These are phyloP conservation scores for Macrotus californicus DNA, from an alignment of 2,113 vertebrate genomes.

Conservation along the genomic window DNA sequence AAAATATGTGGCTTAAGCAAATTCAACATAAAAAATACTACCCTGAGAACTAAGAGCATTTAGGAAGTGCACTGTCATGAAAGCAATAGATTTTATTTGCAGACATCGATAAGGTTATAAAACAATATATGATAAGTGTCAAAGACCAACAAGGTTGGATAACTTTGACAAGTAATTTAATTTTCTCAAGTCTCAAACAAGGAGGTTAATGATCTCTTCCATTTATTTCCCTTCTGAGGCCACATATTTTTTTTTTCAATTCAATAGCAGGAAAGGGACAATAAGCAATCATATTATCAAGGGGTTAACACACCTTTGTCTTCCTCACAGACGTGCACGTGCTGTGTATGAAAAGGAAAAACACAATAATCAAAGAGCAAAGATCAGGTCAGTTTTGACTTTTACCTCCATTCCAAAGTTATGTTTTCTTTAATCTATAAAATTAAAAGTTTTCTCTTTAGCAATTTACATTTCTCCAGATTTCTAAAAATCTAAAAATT, in stretches of 20 bases:
- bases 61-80: slow-evolving; percentile 36
- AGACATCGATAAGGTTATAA: slow-evolving; percentile 24
- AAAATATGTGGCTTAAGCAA: slow-evolving; percentile 64
- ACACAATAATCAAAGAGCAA: neutral
- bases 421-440: neutral
- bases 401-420: neutral
- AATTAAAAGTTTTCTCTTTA: neutral
- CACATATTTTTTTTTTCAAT: neutral
- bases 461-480: neutral
- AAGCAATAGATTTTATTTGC: slow-evolving; percentile 41
- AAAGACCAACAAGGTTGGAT: neutral
- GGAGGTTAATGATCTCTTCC: neutral
- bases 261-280: neutral
- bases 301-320: neutral
- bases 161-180: neutral
- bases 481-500: neutral
- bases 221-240: neutral
- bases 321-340: neutral
- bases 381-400: neutral
- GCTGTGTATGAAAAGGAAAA: neutral
- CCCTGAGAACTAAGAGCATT: slow-evolving; percentile 35
- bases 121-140: slow-evolving; percentile 3
- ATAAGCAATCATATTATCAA: neutral
- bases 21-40: slow-evolving; percentile 27
- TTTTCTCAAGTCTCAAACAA: neutral